These are phyloP conservation scores for Sesamia inferens DNA, from an alignment of 2,888 invertebrate genomes.

Conservation along the genomic window DNA sequence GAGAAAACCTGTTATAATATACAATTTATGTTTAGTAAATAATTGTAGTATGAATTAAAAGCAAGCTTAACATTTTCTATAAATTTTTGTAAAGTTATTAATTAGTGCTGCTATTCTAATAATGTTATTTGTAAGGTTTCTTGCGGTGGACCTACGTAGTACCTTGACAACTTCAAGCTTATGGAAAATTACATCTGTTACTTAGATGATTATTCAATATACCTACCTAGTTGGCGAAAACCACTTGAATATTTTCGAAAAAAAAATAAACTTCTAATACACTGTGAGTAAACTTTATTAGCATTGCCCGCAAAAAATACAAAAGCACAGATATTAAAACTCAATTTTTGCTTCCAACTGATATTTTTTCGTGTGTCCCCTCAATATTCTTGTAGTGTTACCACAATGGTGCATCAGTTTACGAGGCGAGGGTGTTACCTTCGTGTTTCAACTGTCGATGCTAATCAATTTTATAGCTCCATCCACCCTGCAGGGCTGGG, in stretches of 20 bases:
- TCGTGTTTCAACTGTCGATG: slow-evolving; percentile 64
- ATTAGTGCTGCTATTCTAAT: slow-evolving; percentile 47
- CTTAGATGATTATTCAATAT: slow-evolving; percentile 11
- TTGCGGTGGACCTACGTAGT: slow-evolving; percentile 5
- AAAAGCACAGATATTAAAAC: slow-evolving; percentile 24
- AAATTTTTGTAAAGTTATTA: slow-evolving; percentile 54
- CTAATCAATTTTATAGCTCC: slow-evolving; percentile 74
- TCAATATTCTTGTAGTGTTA: slow-evolving; percentile 41
- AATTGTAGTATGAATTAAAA: slow-evolving; percentile 36
- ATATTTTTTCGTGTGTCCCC: slow-evolving; percentile 34
- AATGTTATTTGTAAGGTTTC: slow-evolving; percentile 46
- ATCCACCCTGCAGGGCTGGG: slow-evolving; percentile 33
- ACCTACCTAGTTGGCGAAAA: background rate
- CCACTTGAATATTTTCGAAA: background rate
- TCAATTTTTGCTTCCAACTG: slow-evolving; percentile 32
- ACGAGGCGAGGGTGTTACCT: slow-evolving; percentile 52
- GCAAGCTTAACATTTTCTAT: slow-evolving; percentile 43
- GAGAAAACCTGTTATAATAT: slow-evolving; percentile 53
- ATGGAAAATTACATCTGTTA: slow-evolving; percentile 15
- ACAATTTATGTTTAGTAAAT: slow-evolving; percentile 61
- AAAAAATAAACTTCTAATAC: too few relatives aligned
- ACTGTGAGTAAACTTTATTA: background rate
- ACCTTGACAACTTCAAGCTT: slow-evolving; percentile 44
- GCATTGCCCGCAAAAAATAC: background rate
- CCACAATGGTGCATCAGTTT: slow-evolving; percentile 54